Evolutionary conservation across 2,888 invertebrate species (phyloP).

Genomic region (Sialis fuliginosa): DNA sequence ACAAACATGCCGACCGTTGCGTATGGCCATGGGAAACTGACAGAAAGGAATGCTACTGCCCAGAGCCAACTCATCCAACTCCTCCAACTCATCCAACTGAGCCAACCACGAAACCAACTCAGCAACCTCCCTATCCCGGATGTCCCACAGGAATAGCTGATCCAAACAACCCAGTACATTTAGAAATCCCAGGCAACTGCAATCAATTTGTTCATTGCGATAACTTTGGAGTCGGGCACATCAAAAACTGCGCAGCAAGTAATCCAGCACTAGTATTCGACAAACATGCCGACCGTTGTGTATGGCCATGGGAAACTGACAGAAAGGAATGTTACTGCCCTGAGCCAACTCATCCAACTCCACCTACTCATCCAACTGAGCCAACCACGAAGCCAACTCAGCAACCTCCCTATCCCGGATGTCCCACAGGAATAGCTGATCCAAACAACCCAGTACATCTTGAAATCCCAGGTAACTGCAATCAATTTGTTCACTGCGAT

Average conservation of each 20-base stretch:
- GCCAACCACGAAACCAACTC: not conserved
- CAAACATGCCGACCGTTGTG: not conserved
- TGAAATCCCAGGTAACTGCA: not conserved
- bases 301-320: not conserved
- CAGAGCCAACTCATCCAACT: no score
- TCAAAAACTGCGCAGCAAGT: conserved; percentile 1
- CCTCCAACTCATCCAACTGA: not conserved
- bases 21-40: not conserved
- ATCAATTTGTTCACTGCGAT: not conserved
- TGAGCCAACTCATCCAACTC: no score
- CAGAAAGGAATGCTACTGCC: not conserved
- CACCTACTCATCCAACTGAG: not conserved
- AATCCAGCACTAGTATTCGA: conserved; percentile 1
- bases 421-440: not conserved
- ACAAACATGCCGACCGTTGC: not conserved
- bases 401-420: not conserved
- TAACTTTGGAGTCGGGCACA: not conserved
- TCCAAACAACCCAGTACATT: not conserved
- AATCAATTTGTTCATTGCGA: not conserved
- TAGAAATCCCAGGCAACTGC: not conserved
- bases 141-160: not conserved
- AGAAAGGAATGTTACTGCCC: not conserved
- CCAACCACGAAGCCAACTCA: no score
- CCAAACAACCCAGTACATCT: not conserved
- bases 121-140: not conserved